Base-by-base conservation (phyloP, 2,888 invertebrate species). In the Dyspetes luteomarginatus region DNA sequence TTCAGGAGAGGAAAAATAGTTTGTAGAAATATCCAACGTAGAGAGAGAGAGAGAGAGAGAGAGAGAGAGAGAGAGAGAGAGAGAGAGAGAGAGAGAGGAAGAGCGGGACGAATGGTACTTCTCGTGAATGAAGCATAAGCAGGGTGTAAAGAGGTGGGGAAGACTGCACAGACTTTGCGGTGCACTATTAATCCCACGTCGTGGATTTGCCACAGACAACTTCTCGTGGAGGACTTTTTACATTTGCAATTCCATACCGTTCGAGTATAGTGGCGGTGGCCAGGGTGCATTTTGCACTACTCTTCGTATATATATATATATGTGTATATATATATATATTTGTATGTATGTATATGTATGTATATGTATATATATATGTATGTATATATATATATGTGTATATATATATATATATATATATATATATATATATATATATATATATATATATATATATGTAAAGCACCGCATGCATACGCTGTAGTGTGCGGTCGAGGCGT, bases 101-200 rank as follows among this genome's bases (percentile, higher is more conserved):
- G 28, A 28, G 19, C 60, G 68, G 30, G 30, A 64, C 68, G 55
- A 65, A 73, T 45, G 69, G 41, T 12, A 28, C n/a, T 75, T 30
- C 58, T 56, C 45, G 69, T 64, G 76, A 62, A 56, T 48, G 69
- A 30, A 24, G 30, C 45, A 22, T 22, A 45, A 45, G 58, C 56
- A 28, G 28, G 28, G 36, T 56, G 28, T 60, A 67, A 67, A 22
- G 71, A 55, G 12, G 65, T 28, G 56, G 22, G 65, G 71, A 50
- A 77, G 62, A 72, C 41, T 26, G 73, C 52, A 68, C 41, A 24
- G 64, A 69, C 65, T 83, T 83, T 83, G 85, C 84, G 85, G 85
- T 84, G 84, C 85, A 85, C 90, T 90, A 90, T 90, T 90, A 90
- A 90, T 90, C 88, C 88, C 89, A 81, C 82, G 86, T 69, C 69